A percentile compares a stretch with the other conserved stretches of the same genome.
phyloP scores from a whole-genome alignment of 2,888 invertebrate genomes.

The Rhyacophila evoluta region DNA sequence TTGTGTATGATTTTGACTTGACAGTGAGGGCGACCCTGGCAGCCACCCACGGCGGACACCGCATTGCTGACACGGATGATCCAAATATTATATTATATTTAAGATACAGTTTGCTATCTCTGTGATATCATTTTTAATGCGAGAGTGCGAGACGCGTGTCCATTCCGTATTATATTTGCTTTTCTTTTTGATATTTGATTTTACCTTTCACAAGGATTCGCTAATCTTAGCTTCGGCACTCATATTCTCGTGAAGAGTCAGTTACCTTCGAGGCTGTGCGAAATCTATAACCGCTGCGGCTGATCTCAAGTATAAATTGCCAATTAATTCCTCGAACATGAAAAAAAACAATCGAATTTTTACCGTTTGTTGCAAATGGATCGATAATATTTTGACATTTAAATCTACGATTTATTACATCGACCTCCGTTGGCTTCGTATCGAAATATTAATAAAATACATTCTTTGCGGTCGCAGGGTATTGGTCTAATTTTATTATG shows the following conservation, averaged over 20 bases:
- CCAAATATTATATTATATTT: too few species aligned
- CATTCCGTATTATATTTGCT: background rate
- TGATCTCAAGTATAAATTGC: too few species aligned
- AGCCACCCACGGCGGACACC: background rate
- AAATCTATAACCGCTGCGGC: background rate
- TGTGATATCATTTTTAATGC: constrained; percentile 13
- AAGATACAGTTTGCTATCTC: background rate
- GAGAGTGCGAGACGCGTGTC: background rate
- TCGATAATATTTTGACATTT: too few species aligned
- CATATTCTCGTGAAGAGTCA: background rate
- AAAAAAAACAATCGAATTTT: too few species aligned
- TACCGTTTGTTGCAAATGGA: too few species aligned
- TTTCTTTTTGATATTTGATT: background rate
- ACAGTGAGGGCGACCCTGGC: background rate
- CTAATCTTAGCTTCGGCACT: background rate
- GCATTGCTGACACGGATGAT: background rate
- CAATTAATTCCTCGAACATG: too few species aligned
- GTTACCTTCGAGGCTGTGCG: background rate
- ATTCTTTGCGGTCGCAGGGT: too few species aligned
- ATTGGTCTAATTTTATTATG: too few species aligned
- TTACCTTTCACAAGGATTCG: background rate
- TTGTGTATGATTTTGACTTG: too few species aligned
- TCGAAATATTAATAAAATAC: too few species aligned
- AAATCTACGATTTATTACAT: too few species aligned
- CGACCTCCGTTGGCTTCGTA: too few species aligned